These are phyloP conservation scores for Microplitis deprimator DNA, from an alignment of 2,888 invertebrate species.

Conservation along the genomic window DNA sequence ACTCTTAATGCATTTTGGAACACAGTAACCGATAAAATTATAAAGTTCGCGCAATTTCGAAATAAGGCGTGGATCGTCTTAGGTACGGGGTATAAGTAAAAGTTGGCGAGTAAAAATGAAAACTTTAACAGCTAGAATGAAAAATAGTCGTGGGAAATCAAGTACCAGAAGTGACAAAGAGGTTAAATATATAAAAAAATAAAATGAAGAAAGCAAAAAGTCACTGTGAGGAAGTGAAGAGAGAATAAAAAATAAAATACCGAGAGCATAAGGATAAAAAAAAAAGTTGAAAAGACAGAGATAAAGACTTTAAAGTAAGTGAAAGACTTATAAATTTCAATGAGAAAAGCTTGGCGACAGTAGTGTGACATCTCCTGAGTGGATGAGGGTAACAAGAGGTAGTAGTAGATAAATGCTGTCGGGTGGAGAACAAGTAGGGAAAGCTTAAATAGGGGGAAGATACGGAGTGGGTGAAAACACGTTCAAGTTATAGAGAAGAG, in stretches of 20 bases:
- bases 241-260: conserved; percentile 47
- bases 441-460: no score
- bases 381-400: conserved; percentile 14
- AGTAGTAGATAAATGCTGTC: background rate
- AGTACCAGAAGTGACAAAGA: conserved; percentile 16
- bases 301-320: conserved; percentile 51
- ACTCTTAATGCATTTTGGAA: conserved; percentile 59
- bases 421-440: background rate
- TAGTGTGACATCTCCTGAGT: conserved; percentile 20
- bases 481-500: no score
- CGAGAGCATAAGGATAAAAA: conserved; percentile 46
- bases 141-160: conserved; percentile 20
- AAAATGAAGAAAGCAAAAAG: background rate
- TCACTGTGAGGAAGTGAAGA: background rate
- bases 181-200: conserved; percentile 13
- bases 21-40: conserved; percentile 61
- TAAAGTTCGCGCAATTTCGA: conserved; percentile 49
- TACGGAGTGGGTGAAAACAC: no score
- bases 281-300: conserved; percentile 41
- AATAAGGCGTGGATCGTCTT: background rate
- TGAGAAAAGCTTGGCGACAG: conserved; percentile 37
- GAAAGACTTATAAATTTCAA: conserved; percentile 60
- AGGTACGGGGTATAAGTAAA: conserved; percentile 33
- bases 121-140: conserved; percentile 26
- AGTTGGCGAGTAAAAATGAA: conserved; percentile 51